A percentile compares a stretch with the other conserved stretches of the same genome.
These are phyloP conservation scores for Lepidocolaptes lacrymiger DNA, from an alignment of 2,797 vertebrate species.

Conservation along the genomic window DNA sequence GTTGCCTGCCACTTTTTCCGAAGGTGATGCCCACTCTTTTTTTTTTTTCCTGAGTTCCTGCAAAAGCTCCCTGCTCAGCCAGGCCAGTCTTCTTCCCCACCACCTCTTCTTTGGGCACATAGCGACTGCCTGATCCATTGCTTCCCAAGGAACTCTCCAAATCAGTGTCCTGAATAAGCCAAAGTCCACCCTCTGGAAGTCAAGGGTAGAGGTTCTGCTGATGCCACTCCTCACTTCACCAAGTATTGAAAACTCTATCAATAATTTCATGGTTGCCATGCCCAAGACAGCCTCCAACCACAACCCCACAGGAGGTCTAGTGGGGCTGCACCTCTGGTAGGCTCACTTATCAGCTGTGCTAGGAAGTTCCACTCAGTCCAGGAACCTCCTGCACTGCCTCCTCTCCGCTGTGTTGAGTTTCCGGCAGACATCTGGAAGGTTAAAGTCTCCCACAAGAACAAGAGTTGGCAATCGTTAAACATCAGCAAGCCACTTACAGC, in stretches of 20 bases:
- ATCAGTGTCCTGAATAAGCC: background rate
- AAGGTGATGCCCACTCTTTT: background rate
- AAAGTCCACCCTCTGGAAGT: background rate
- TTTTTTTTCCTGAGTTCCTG: background rate
- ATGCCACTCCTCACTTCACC: background rate
- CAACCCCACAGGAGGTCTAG: background rate
- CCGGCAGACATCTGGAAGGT: background rate
- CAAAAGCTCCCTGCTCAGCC: background rate
- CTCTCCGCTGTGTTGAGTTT: background rate
- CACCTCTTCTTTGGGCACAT: background rate
- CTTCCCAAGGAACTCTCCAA: background rate
- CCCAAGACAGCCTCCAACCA: background rate
- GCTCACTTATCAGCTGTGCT: background rate
- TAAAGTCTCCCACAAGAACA: background rate
- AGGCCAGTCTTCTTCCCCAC: background rate
- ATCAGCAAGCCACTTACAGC: background rate
- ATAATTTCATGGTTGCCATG: rapidly evolving
- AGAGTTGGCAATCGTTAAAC: background rate
- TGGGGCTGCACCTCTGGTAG: background rate
- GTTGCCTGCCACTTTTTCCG: background rate
- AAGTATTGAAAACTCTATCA: background rate
- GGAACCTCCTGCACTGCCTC: background rate
- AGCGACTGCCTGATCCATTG: background rate
- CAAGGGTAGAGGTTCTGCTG: background rate
- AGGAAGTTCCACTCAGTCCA: background rate